Conservation (phyloP, 2,888 invertebrate species). For the Taenaris catops region DNA sequence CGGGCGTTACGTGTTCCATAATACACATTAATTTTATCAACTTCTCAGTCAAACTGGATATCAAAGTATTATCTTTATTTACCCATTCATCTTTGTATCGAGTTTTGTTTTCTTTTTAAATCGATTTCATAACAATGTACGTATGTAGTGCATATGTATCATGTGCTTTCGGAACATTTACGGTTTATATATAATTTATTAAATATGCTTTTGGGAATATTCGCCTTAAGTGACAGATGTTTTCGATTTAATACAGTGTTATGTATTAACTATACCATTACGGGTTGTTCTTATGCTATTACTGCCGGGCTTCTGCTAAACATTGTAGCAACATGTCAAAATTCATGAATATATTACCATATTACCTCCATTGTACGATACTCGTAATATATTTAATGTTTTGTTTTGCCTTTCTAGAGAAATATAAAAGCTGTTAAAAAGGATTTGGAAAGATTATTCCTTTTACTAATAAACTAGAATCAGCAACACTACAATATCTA, state of each 20-base stretch:
- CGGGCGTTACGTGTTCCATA: constrained; percentile 59
- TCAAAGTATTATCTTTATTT: constrained; percentile 73
- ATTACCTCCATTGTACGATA: too few species aligned
- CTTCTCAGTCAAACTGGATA: constrained; percentile 71
- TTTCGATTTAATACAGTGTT: neutral
- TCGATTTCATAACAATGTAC: constrained; percentile 21
- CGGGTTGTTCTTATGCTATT: neutral
- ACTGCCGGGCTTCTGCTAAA: neutral
- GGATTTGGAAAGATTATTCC: too few species aligned
- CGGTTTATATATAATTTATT: too few species aligned
- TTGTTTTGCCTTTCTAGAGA: too few species aligned
- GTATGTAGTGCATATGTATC: too few species aligned
- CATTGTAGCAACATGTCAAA: neutral
- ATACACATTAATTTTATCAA: constrained; percentile 71
- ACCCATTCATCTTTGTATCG: constrained; percentile 57
- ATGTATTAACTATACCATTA: neutral
- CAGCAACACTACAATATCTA: too few species aligned
- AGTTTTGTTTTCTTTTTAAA: constrained; percentile 37
- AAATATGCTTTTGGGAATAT: too few species aligned
- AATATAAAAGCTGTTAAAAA: too few species aligned
- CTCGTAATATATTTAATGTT: too few species aligned
- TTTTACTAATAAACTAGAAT: too few species aligned
- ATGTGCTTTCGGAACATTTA: too few species aligned
- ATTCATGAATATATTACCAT: too few species aligned
- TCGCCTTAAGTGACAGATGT: neutral